Conservation (phyloP, 2,888 invertebrate species). For the Molorchus minor region DNA sequence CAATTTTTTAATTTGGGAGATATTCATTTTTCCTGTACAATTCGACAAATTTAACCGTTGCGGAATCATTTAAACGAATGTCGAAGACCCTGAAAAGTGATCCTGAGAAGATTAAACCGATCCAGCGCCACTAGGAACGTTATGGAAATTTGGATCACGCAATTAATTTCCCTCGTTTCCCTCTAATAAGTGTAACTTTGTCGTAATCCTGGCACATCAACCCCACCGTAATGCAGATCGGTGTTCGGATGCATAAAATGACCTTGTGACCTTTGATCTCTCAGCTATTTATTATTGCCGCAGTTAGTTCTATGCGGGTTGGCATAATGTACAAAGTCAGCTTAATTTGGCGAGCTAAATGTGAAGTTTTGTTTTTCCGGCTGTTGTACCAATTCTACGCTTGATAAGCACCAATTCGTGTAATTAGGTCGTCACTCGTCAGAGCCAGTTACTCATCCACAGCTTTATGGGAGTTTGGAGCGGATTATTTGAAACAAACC, state of each 20-base stretch:
- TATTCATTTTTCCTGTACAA: no score
- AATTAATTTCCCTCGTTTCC: constrained; percentile 8
- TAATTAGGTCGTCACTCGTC: neutral
- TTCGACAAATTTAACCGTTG: no score
- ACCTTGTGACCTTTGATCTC: constrained; percentile 25
- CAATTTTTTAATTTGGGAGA: no score
- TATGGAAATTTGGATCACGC: neutral
- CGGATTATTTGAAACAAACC: neutral
- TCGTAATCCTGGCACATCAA: constrained; percentile 11
- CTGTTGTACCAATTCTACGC: constrained; percentile 1
- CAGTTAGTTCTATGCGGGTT: constrained; percentile 15
- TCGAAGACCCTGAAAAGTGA: no score
- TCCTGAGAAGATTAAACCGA: no score
- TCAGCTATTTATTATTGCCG: constrained; percentile 18
- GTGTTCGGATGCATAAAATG: constrained; percentile 12
- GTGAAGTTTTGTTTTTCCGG: constrained; percentile 4
- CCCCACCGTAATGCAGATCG: constrained; percentile 23
- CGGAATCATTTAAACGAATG: no score
- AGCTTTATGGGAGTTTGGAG: no score
- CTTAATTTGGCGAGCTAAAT: constrained; percentile 8
- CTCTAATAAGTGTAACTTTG: neutral
- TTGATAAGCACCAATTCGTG: neutral
- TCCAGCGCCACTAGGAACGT: neutral
- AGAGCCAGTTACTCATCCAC: neutral
- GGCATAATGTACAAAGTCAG: constrained; percentile 13